Base-by-base conservation (phyloP, 2,888 invertebrate species). In the Lymantria monacha region DNA sequence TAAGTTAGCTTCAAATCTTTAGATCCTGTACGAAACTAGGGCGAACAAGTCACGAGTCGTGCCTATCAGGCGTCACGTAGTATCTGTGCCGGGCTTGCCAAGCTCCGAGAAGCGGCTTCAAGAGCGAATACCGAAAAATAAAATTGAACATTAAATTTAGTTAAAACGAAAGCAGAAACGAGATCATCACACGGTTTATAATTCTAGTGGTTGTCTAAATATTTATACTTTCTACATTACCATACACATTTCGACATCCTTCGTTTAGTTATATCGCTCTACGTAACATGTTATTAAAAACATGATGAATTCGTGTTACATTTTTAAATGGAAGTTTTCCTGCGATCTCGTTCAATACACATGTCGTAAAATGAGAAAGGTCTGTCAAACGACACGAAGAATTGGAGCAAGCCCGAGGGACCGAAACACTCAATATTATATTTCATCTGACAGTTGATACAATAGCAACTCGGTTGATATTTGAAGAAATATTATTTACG, bases 371-470 rank as follows among this genome's bases (percentile, higher is more conserved):
- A 83, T 83, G 87, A 89, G 89, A 89, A 88, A 88, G 87, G 85
- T 81, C 76, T 88, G 88, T 84, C 87, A 87, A 84, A 81, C 78
- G 85, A 86, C 83, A 85, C 83, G 82, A 75, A 72, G 83, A 89
- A 87, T 80, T 85, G 82, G 87, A 85, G 82, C 86, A 77, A 79
- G 74, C 76, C 79, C 85, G 83, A 76, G 81, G 79, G 76, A 88
- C 85, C 87, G 89, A 87, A 87, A 85, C 89, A 85, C 58, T 55
- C 64, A 63, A 78, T 85, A 75, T 90, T 72, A 66, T 62, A 74
- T 90, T 88, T 74, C 87, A 79, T 70, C 79, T 85, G 87, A 81
- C 82, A 86, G 79, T 74, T 81, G 88, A 88, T 88, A 86, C 83
- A 82, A 80, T 75, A 72, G 71, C 74, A 73, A 75, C 76, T 60